phyloP scores from a whole-genome alignment of 2,113 vertebrate genomes.

The Podilymbus podiceps region DNA sequence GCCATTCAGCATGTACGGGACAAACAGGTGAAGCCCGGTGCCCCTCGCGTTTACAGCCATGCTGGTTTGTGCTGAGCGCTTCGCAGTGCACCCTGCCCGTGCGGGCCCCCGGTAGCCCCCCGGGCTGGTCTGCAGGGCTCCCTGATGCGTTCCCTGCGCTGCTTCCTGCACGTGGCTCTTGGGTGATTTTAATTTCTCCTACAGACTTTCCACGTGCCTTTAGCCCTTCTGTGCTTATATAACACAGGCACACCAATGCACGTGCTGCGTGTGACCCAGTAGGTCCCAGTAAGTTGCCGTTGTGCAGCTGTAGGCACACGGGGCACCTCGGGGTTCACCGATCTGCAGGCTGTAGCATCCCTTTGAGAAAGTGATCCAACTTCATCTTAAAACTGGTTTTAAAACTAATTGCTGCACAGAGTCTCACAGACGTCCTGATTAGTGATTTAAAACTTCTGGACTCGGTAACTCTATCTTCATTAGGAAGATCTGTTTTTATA shows the following conservation, averaged over 20 bases:
- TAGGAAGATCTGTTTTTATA: constrained; percentile 47
- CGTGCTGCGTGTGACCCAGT: fast-evolving
- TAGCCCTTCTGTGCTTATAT: not conserved
- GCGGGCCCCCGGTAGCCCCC: fast-evolving
- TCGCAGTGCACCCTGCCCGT: fast-evolving
- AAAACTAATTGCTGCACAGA: not conserved
- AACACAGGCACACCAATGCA: fast-evolving
- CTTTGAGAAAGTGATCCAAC: not conserved
- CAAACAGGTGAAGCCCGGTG: not conserved
- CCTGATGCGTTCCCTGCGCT: fast-evolving
- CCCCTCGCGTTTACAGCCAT: fast-evolving
- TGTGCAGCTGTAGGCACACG: fast-evolving
- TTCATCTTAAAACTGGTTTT: not conserved
- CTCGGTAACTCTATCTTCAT: constrained; percentile 45
- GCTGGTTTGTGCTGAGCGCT: fast-evolving
- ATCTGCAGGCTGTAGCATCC: fast-evolving
- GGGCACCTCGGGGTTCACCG: not conserved
- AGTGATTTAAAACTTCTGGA: constrained; percentile 56
- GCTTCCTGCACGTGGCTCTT: not conserved
- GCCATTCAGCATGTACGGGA: not conserved
- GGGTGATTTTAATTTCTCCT: not conserved
- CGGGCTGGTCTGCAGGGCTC: not conserved
- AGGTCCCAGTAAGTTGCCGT: not conserved
- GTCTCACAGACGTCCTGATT: constrained; percentile 2
- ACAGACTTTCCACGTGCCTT: not conserved